Evolutionary conservation across 1,140 invertebrate genomes (phyloP), one percentile per base, ranked within the genome.

Genomic region (Muscidifurax raptorellus): DNA sequence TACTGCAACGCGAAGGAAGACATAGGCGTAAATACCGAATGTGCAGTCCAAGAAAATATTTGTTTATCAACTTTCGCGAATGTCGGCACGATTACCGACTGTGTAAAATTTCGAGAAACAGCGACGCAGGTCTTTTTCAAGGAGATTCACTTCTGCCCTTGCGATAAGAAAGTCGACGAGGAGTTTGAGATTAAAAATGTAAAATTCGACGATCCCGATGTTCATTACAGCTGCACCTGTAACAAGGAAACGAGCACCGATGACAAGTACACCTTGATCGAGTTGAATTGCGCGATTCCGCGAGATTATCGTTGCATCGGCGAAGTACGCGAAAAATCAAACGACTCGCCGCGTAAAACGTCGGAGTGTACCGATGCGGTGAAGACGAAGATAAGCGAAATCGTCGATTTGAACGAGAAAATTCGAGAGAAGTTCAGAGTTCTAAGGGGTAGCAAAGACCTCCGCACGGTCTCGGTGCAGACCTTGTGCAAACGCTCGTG

Each of bases 341-440:
- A 7, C 52, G 4, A 59, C 22, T 59, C 18, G 52, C 22, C 52
- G 4, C 52, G 52, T 5, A 52, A 52, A 12, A 67, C 5, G 5
- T 27, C 64, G 25, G 6, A 67, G 25, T 64, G 9, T 22, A 9
- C 25, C n/a, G 25, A 40, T 25, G 27, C 7, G 1, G 22, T 72
- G 5, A 52, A 22, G 44, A 18, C 25, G 36, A 71, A 72, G 12
- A 52, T 81, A n/a, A 15, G 25, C 36, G 80, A 72, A 13, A 72
- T 81, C 36, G 67, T 81, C 25, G 40, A 30, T 12, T 22, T 81
- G n/a, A 81, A 81, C 44, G 25, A 72, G n/a, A 22, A 72, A 22
- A 67, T 80, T 13, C 78, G 64, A 6, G 25, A 80, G 64, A 67
- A 59, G 36, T 27, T 47, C 36, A 36, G 15, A 13, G 18, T 52